Base-by-base conservation (phyloP, 1,140 invertebrate species). In the Pseudomyrmex pallidus region DNA sequence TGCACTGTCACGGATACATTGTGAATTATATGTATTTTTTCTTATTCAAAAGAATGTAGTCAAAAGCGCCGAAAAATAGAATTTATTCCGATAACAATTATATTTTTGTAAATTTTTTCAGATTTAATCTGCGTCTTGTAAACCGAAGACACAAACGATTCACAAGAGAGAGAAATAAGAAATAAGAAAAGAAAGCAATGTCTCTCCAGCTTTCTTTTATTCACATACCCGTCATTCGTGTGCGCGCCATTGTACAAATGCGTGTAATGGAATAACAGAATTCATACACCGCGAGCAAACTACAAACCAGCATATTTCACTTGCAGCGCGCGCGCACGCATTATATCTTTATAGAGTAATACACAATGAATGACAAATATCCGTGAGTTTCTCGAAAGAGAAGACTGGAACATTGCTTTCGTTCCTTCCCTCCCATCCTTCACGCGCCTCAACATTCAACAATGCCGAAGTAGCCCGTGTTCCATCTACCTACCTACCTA, bases 311-410 rank as follows among this genome's bases (percentile, higher is more conserved):
- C 62, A 77, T 77, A 77, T 67, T 77, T 66, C 62, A 77, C 35
- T 46, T 9, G 74, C 48, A 17, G 20, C 35, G 17, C 48, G 50
- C 50, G 66, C 56, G 62, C 66, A 35, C 46, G 50, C 9, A 67
- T 66, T 77, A 77, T 54, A 66, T 54, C 74, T 66, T 66, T 54
- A 56, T 68, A 68, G 35, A 68, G 44, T 68, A 48, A 78, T 78
- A n/a, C 63, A 78, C 35, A 78, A 77, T 77, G 50, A 77, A 25
- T 77, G 62, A 77, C 74, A 77, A 66, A 77, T 74, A 77, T 63
- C 50, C 50, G 12, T 46, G 17, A 10, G 22, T 64, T 66, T 66
- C 50, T 77, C 52, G 62, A 77, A 66, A 77, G 62, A 74, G 59
- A 12, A 66, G 50, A 66, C 48, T 64, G 25, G 61, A 77, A 66